Base-by-base conservation (phyloP, 2,797 vertebrate species). In the Squalus acanthias region DNA sequence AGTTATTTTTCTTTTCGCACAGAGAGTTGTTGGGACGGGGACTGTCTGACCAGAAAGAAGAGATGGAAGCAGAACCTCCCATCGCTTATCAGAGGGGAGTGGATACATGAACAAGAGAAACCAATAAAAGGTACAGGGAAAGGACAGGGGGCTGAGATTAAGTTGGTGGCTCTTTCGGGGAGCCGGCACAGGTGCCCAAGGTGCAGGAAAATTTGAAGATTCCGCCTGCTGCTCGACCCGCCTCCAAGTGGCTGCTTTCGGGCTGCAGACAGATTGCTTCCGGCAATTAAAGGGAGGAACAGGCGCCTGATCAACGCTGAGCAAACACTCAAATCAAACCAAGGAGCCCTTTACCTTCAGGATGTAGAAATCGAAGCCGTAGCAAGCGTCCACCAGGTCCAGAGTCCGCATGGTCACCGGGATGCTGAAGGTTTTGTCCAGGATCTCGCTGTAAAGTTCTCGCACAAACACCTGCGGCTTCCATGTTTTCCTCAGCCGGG, bases 351-450 rank as follows among this genome's bases (percentile, higher is more conserved):
- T 97, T 97, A 98, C 99, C 97, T 98, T 99, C 33, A 99, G 98
- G 89, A 99, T 99, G 97, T 99, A 99, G 97, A 98, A 99, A 97
- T 99, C 99, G 0, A 99, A 99, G 79, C 99, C 99, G 0, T 97
- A 99, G 53, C 97, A 98, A 0, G 98, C 97, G 0, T 99, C 99
- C 0, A 99, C 99, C 96, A 99, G 98, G 96, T 99, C 98, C 96
- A 99, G 97, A 0, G 99, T 98, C 53, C 98, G 98, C 95, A 97
- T 96, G 22, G 99, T 99, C 97, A 99, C 99, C 0, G 98, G 97
- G 96, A 99, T 97, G 7, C 97, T 98, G 97, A 99, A 98, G 60
- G 97, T 99, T 96, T 98, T 98, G 96, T 99, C 98, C 0, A 99
- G 98, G 97, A 99, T 99, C 98, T 99, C 99, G 1, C 99, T 99